These are phyloP conservation scores for zebrafish (Danio rerio) DNA, from an alignment of 2,113 vertebrate species.

Conservation along the genomic window DNA sequence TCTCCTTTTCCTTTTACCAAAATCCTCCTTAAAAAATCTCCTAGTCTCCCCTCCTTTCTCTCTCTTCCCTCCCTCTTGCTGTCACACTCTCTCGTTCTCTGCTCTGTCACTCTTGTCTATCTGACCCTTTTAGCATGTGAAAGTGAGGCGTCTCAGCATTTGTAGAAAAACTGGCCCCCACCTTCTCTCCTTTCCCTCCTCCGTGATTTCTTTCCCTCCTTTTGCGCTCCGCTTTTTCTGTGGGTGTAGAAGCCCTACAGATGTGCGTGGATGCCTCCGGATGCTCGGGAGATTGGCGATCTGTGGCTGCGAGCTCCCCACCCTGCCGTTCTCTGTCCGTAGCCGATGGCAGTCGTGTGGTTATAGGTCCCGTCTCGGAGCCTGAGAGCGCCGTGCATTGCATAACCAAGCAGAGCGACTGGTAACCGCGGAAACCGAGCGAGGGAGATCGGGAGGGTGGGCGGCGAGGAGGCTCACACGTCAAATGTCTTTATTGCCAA, in stretches of 20 bases:
- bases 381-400: conserved; percentile 75
- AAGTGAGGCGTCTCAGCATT: conserved; percentile 38
- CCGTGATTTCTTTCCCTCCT: conserved; percentile 15
- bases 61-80: conserved; percentile 35
- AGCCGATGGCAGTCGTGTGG: conserved; percentile 58
- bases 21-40: conserved; percentile 41
- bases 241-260: conserved; percentile 27
- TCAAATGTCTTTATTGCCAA: conserved; percentile 57
- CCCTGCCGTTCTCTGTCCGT: conserved; percentile 65
- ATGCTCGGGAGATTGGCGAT: background rate
- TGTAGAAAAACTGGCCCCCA: conserved; percentile 32
- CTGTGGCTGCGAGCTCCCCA: conserved; percentile 5
- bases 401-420: conserved; percentile 75
- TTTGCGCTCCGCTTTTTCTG: background rate
- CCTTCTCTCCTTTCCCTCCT: conserved; percentile 22
- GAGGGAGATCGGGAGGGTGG: conserved; percentile 35
- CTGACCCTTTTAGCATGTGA: conserved; percentile 57
- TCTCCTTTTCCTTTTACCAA: conserved; percentile 47
- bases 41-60: conserved; percentile 29
- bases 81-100: conserved; percentile 27
- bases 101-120: conserved; percentile 52
- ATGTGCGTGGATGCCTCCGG: background rate
- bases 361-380: conserved; percentile 55
- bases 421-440: conserved; percentile 49
- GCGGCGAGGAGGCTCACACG: conserved; percentile 41